Percentiles rank a stretch among this genome's conserved stretches.
phyloP scores from a whole-genome alignment of 2,888 invertebrate genomes.

The Drosophila anomalipes region DNA sequence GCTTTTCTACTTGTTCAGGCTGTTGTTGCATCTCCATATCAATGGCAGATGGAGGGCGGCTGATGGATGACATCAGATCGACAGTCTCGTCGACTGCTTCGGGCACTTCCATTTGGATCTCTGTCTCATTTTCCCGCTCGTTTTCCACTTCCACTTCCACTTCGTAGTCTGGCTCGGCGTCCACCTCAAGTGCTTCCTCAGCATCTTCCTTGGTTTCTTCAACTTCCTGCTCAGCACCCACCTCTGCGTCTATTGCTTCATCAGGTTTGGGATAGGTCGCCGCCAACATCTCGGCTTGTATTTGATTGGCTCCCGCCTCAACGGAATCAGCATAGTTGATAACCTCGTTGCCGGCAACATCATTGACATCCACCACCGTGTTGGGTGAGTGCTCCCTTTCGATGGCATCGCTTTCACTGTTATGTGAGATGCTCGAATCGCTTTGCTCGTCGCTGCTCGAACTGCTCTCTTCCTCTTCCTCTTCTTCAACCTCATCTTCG shows the following conservation, averaged over 20 bases:
- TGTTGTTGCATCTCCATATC: neutral
- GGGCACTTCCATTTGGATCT: conserved; percentile 26
- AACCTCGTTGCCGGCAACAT: conserved; percentile 21
- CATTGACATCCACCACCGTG: conserved; percentile 53
- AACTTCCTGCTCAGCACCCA: neutral
- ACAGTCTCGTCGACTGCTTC: conserved; percentile 49
- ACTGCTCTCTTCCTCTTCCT: conserved; percentile 27
- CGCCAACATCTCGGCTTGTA: neutral
- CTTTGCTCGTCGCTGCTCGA: conserved; percentile 26
- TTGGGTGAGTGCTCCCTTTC: conserved; percentile 54
- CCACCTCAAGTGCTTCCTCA: neutral
- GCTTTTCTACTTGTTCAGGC: neutral
- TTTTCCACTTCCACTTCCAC: neutral
- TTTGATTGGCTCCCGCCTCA: neutral
- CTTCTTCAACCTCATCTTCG: conserved; percentile 10
- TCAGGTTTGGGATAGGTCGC: conserved; percentile 5
- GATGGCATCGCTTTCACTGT: conserved; percentile 40
- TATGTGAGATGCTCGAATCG: conserved; percentile 24
- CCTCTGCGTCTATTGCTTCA: neutral
- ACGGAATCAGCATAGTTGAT: neutral
- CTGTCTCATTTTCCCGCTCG: neutral
- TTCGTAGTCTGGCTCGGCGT: neutral
- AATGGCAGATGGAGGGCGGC: conserved; percentile 13
- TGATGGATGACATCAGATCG: conserved; percentile 19
- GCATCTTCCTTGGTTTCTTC: neutral